phyloP scores from a whole-genome alignment of 2,113 vertebrate genomes.

The Antigone vipio region DNA sequence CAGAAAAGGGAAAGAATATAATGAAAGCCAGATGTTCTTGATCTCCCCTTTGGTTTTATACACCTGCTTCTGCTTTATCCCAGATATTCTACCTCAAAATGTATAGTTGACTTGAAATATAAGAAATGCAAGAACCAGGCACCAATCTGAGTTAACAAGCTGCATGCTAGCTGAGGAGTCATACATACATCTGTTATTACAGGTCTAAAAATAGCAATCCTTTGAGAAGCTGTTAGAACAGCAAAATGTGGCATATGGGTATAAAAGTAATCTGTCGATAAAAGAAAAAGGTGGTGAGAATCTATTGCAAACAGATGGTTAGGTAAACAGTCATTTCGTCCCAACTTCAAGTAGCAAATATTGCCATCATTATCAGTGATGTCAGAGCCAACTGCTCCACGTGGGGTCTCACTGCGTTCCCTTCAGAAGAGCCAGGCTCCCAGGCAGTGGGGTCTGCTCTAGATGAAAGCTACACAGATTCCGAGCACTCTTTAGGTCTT shows the following conservation, averaged over 20 bases:
- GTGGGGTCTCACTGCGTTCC: not conserved
- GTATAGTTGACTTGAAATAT: not conserved
- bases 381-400: not conserved
- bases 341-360: not conserved
- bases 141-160: not conserved
- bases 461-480: not conserved
- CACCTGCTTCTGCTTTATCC: not conserved
- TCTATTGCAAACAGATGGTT: not conserved
- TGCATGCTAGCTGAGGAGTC: not conserved
- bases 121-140: not conserved
- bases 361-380: not conserved
- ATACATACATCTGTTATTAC: not conserved
- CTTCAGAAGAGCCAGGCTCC: not conserved
- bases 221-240: constrained; percentile 12
- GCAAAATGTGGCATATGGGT: not conserved
- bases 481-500: not conserved
- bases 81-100: not conserved
- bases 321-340: not conserved
- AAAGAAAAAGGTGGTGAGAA: not conserved
- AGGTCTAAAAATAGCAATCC: constrained; percentile 20
- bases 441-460: not conserved
- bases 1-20: not conserved
- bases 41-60: not conserved
- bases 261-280: not conserved
- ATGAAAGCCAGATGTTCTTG: not conserved